These are phyloP conservation scores for Brachyptera risi DNA, from an alignment of 2,888 invertebrate genomes.

Conservation along the genomic window DNA sequence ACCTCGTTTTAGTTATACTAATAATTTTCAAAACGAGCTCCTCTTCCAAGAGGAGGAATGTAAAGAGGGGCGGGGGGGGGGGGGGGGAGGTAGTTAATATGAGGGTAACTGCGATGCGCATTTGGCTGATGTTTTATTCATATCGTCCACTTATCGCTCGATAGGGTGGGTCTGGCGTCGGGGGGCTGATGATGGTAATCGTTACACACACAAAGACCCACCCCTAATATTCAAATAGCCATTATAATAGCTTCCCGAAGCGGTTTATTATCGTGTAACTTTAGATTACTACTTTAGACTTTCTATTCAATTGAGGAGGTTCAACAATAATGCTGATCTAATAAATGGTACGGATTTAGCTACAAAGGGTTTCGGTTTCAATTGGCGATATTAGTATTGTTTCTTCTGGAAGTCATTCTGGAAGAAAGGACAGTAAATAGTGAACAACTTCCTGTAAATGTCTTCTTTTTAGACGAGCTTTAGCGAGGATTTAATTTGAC, in stretches of 20 bases:
- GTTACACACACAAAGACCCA: neutral
- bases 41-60: slow-evolving; percentile 22
- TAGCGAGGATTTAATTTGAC: too few species aligned
- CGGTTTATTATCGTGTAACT: slow-evolving; percentile 5
- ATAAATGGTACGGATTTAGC: neutral
- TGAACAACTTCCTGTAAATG: too few species aligned
- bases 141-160: slow-evolving; percentile 31
- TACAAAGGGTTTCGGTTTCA: too few species aligned
- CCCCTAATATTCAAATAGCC: slow-evolving; percentile 5
- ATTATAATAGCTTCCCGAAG: slow-evolving; percentile 6
- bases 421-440: too few species aligned
- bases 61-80: slow-evolving; percentile 16
- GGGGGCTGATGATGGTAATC: neutral
- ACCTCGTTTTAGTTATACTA: slow-evolving; percentile 22
- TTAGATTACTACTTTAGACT: slow-evolving; percentile 1
- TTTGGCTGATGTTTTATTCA: slow-evolving; percentile 33
- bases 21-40: slow-evolving; percentile 32
- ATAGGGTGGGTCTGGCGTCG: neutral
- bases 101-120: slow-evolving; percentile 29
- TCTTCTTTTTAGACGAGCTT: too few species aligned
- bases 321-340: too few species aligned
- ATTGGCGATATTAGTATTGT: too few species aligned
- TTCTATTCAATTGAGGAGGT: neutral
- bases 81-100: slow-evolving; percentile 22
- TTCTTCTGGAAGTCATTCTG: too few species aligned